Conservation (phyloP, 1,140 invertebrate genomes). For the Argopecten irradians region DNA sequence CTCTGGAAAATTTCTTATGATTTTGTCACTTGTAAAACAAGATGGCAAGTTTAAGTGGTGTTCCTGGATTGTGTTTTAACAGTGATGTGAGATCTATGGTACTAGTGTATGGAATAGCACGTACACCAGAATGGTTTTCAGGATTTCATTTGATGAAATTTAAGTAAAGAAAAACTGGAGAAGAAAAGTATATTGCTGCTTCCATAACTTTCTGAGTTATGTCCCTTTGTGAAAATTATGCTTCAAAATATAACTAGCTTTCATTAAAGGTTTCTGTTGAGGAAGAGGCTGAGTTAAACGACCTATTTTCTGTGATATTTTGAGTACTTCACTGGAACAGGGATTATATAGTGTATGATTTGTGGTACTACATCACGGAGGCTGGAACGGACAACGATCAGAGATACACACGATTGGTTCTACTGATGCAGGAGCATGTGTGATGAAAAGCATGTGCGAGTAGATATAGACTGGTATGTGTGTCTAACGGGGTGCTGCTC, state of each 20-base stretch:
- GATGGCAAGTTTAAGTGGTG: neutral
- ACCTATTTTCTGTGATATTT: neutral
- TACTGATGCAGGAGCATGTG: neutral
- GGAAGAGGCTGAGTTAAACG: neutral
- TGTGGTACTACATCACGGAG: neutral
- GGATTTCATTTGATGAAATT: neutral
- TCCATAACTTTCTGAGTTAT: neutral
- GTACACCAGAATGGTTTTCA: neutral
- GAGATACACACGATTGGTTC: neutral
- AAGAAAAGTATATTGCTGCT: neutral
- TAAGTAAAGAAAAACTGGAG: neutral
- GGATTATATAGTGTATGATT: neutral
- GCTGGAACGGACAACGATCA: neutral
- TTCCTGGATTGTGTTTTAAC: slow-evolving; percentile 9
- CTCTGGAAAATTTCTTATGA: neutral
- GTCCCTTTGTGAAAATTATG: neutral
- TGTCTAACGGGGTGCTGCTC: neutral
- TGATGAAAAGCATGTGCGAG: neutral
- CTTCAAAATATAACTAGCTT: neutral
- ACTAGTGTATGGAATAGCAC: neutral
- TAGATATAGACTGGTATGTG: neutral
- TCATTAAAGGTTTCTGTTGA: neutral
- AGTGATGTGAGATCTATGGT: neutral
- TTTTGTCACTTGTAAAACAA: neutral
- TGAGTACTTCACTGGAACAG: neutral